Evolutionary conservation across 2,797 vertebrate species (phyloP).

Genomic region (Parotocinclus haroldoi): DNA sequence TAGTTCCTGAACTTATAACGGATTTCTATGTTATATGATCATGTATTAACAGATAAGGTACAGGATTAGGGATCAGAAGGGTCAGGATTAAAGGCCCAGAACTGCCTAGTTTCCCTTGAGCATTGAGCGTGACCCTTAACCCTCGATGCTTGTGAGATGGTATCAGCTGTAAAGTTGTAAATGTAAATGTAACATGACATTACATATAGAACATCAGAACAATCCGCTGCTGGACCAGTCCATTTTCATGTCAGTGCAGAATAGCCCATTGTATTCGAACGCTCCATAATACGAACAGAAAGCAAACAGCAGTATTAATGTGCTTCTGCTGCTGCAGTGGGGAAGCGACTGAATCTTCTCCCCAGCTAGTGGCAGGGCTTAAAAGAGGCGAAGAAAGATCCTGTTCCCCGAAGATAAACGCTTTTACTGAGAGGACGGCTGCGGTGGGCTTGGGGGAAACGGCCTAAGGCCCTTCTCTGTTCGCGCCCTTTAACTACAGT

Average conservation of each 20-base stretch:
- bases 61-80: too few relatives aligned
- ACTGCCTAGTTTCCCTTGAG: too few relatives aligned
- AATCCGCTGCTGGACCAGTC: too few relatives aligned
- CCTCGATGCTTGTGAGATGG: too few relatives aligned
- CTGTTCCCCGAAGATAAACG: slow-evolving; percentile 2
- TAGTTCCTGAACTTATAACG: neutral
- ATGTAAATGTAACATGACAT: too few relatives aligned
- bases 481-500: neutral
- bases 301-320: neutral
- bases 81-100: too few relatives aligned
- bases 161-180: too few relatives aligned
- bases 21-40: neutral
- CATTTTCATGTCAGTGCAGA: too few relatives aligned
- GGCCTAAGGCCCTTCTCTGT: neutral
- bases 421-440: neutral
- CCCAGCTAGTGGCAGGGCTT: slow-evolving; percentile 3
- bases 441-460: neutral
- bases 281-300: too few relatives aligned
- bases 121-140: too few relatives aligned
- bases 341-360: slow-evolving; percentile 13
- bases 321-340: neutral
- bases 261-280: too few relatives aligned
- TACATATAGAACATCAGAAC: too few relatives aligned
- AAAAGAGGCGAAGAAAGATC: slow-evolving; percentile 17
- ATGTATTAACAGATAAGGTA: neutral